Evolutionary conservation across 2,888 invertebrate genomes (phyloP).

Genomic region (Phyllotreta striolata): DNA sequence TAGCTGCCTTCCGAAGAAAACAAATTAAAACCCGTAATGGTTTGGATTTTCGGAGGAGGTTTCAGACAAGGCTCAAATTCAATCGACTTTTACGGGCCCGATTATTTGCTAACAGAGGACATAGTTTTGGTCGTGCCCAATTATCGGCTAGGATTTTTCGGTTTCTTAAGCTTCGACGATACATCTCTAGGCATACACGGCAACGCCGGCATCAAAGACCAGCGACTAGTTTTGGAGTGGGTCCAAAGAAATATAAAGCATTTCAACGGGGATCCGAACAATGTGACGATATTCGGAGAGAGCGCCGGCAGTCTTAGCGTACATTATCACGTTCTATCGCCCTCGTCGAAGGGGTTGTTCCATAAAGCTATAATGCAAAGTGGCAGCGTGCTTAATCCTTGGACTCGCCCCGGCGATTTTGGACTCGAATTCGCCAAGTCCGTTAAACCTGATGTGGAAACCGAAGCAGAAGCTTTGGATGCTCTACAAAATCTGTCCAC

Average conservation of each 20-base stretch:
- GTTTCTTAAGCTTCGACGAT: conserved; percentile 63
- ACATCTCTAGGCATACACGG: conserved; percentile 62
- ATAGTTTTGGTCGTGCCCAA: conserved; percentile 61
- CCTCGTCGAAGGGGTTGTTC: conserved; percentile 43
- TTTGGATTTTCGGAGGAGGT: conserved; percentile 60
- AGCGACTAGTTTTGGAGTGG: conserved; percentile 64
- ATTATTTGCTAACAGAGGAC: conserved; percentile 62
- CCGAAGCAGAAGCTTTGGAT: conserved; percentile 45
- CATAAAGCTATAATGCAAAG: conserved; percentile 50
- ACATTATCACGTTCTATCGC: conserved; percentile 37
- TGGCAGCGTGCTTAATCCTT: conserved; percentile 46
- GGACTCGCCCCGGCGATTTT: conserved; percentile 38
- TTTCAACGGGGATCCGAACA: conserved; percentile 49
- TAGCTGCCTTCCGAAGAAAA: conserved; percentile 34
- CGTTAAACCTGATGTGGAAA: conserved; percentile 42
- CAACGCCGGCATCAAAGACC: conserved; percentile 65
- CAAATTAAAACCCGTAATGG: conserved; percentile 56
- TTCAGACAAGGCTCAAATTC: conserved; percentile 51
- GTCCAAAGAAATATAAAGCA: conserved; percentile 61
- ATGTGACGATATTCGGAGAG: conserved; percentile 55
- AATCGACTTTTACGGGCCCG: conserved; percentile 59
- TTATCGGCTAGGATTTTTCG: conserved; percentile 62
- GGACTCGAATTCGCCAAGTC: conserved; percentile 37
- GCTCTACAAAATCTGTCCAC: conserved; percentile 37
- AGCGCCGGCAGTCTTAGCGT: conserved; percentile 38